Evolutionary conservation across 2,797 vertebrate species (phyloP).

Genomic region (Sphenopsis melanotis): DNA sequence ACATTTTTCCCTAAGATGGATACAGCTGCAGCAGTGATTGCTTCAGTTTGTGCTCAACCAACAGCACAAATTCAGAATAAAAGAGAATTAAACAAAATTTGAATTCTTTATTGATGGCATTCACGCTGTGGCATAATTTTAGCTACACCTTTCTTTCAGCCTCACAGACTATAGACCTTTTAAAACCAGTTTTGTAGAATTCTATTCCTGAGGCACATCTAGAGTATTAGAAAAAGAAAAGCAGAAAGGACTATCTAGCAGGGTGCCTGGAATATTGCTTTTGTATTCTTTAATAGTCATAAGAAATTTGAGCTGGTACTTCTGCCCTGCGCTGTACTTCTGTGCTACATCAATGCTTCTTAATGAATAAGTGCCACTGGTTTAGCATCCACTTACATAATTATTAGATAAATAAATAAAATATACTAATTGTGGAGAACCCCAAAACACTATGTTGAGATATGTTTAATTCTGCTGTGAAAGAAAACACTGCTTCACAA

Average conservation of each 20-base stretch:
- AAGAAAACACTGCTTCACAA: not conserved
- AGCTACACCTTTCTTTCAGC: not conserved
- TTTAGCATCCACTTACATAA: not conserved
- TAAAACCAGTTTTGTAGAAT: not conserved
- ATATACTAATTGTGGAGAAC: not conserved
- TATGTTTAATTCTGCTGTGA: not conserved
- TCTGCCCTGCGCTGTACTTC: not conserved
- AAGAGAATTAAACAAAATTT: not conserved
- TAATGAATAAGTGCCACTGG: not conserved
- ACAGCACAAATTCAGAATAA: not conserved
- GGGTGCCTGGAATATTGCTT: not conserved
- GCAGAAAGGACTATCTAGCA: not conserved
- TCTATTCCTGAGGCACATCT: not conserved
- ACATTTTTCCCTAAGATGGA: not conserved
- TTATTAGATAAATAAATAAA: not conserved
- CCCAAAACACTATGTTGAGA: not conserved
- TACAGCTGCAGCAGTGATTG: not conserved
- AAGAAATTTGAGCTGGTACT: not conserved
- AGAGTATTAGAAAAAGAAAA: not conserved
- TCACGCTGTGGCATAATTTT: not conserved
- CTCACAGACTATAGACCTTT: not conserved
- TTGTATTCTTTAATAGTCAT: not conserved
- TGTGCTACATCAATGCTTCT: fast-evolving
- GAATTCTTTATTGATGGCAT: not conserved
- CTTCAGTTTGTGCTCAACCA: not conserved